Base-by-base conservation (phyloP, 2,113 vertebrate genomes). In the Thunnus thynnus region DNA sequence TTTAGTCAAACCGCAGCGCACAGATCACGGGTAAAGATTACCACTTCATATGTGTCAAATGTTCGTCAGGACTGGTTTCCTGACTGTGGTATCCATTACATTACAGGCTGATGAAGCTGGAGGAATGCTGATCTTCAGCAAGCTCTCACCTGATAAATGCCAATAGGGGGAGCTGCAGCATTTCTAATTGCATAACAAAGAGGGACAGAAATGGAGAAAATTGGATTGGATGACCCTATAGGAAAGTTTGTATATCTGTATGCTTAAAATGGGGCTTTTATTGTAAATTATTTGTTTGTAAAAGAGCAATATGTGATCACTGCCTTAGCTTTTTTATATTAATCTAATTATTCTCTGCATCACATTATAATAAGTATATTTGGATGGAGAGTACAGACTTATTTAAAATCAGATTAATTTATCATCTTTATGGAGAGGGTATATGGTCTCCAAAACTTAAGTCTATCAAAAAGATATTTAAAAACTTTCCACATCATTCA, bases 141-240 rank as follows among this genome's bases (percentile, higher is more conserved):
- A 20, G 30, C 47, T 51, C 25, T 50, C 14, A 60, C 16, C 56
- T 76, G 47, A 83, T 84, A 25, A 25, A n/a, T 11, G 72, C 81
- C 94, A 92, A 89, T 20, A 94, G 93, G 91, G 93, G 93, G 93
- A 82, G 94, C 93, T 94, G 88, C 76, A 86, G 87, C 69, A 91
- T 94, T 93, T 94, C 86, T 78, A 78, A 91, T 81, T 54, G 60
- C 16, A 48, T 52, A 46, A 13, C n/a, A 32, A 4, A 20, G 27
- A 25, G 8, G 13, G 50, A 36, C 48, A 48, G 18, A 46, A 52
- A 56, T 12, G 6, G 44, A 56, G 47, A 71, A 25, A 30, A 65
- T 22, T 3, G 67, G 54, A 77, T 48, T 46, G 18, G 25, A 5
- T 25, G 76, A 78, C 54, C 58, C 47, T 32, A 65, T 58, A 36